phyloP scores from a whole-genome alignment of 2,113 vertebrate species.

The Oryzias curvinotus region DNA sequence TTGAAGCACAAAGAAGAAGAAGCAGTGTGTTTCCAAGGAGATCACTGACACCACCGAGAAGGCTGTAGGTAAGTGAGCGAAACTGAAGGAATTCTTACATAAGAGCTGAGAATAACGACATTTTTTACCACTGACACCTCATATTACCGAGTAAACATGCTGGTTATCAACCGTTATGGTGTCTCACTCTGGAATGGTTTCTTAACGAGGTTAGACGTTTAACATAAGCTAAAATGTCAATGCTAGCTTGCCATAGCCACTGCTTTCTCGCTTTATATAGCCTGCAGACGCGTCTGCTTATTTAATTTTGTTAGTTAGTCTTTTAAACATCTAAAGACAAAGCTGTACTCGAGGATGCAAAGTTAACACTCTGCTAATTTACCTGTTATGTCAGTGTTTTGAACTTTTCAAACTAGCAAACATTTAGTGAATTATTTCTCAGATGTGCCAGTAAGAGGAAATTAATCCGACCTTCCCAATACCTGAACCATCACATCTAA shows the following conservation, averaged over 20 bases:
- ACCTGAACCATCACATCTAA: no score
- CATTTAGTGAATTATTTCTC: no score
- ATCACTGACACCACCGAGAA: slow-evolving; percentile 30
- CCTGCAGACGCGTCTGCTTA: not conserved
- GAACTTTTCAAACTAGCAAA: no score
- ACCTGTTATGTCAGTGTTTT: no score
- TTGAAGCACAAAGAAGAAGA: slow-evolving; percentile 33
- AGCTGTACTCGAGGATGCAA: no score
- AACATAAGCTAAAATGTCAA: slow-evolving; percentile 31
- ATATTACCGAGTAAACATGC: not conserved
- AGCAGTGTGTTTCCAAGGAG: slow-evolving; percentile 62
- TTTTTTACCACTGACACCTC: rapidly evolving
- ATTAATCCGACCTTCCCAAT: no score
- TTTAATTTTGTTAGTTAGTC: no score
- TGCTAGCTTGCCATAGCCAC: slow-evolving; percentile 31
- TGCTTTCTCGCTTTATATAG: not conserved
- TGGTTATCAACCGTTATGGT: not conserved
- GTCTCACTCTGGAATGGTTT: not conserved
- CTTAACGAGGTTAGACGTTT: slow-evolving; percentile 13
- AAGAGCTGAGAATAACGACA: not conserved
- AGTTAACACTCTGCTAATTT: no score
- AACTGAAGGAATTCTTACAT: not conserved
- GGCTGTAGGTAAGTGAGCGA: slow-evolving; percentile 36
- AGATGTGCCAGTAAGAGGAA: no score
- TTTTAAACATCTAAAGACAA: no score